Conservation (phyloP, 2,113 vertebrate genomes). For the Sylvia atricapilla region DNA sequence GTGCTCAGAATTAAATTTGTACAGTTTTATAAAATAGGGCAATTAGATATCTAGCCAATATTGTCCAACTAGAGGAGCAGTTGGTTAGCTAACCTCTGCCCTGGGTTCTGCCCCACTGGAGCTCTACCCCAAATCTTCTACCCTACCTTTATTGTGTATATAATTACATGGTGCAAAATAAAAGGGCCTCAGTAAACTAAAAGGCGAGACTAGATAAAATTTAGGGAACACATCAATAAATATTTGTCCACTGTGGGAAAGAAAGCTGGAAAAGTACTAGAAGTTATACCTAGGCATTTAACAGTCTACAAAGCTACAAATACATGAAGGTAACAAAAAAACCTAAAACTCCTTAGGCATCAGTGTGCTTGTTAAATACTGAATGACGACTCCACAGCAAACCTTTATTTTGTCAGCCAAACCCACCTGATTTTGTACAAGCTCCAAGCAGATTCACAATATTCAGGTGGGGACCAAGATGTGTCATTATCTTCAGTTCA, state of each 20-base stretch:
- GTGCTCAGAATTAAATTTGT: accelerated
- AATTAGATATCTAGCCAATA: background rate
- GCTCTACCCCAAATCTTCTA: accelerated
- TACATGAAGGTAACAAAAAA: background rate
- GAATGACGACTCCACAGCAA: background rate
- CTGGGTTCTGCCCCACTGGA: background rate
- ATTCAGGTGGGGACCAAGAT: slow-evolving; percentile 95
- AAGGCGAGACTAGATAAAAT: background rate
- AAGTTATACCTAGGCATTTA: background rate
- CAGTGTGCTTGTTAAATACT: background rate
- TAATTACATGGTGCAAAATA: background rate
- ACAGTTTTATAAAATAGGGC: background rate
- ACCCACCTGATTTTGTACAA: slow-evolving; percentile 95
- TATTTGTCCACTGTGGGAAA: background rate
- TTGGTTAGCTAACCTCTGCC: background rate
- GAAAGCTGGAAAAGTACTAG: background rate
- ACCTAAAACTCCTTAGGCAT: background rate
- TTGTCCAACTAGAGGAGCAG: background rate
- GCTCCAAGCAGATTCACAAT: slow-evolving; percentile 97
- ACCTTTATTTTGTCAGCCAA: background rate
- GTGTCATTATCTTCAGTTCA: slow-evolving; percentile 99
- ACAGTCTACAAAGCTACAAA: background rate
- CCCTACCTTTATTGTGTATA: background rate
- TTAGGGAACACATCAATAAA: background rate
- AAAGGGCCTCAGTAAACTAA: background rate